A percentile compares a stretch with the other conserved stretches of the same genome.
These are phyloP conservation scores for Drosophila greeni DNA, from an alignment of 2,888 invertebrate genomes.

Conservation along the genomic window DNA sequence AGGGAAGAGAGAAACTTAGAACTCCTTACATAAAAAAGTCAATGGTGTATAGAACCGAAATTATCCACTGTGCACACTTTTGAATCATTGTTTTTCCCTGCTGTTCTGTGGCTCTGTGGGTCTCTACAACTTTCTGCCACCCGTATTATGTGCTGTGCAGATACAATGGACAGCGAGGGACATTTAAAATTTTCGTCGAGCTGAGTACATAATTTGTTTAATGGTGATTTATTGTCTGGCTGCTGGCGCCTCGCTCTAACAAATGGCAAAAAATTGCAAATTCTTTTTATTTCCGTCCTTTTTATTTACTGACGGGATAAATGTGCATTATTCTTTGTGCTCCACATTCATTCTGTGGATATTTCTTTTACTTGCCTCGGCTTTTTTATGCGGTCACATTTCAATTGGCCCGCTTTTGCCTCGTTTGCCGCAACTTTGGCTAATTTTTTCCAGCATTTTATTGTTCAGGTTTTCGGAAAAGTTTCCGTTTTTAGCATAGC, in stretches of 20 bases:
- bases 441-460: slow-evolving; percentile 24
- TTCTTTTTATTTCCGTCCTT: slow-evolving; percentile 27
- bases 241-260: slow-evolving; percentile 44
- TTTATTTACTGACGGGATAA: slow-evolving; percentile 32
- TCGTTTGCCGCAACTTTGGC: slow-evolving; percentile 28
- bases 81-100: slow-evolving; percentile 29
- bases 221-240: slow-evolving; percentile 70
- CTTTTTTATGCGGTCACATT: slow-evolving; percentile 15
- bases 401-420: slow-evolving; percentile 26
- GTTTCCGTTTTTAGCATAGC: slow-evolving; percentile 6
- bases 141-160: slow-evolving; percentile 19
- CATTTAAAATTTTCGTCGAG: slow-evolving; percentile 63
- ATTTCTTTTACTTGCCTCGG: slow-evolving; percentile 17
- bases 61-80: slow-evolving; percentile 10
- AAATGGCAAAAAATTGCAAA: slow-evolving; percentile 64
- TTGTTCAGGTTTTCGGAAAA: slow-evolving; percentile 13
- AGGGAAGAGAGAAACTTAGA: too few relatives aligned
- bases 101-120: slow-evolving; percentile 1
- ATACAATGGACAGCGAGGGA: slow-evolving; percentile 58
- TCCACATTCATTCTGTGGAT: slow-evolving; percentile 28
- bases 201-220: slow-evolving; percentile 71
- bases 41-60: too few relatives aligned
- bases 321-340: slow-evolving; percentile 49
- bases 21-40: too few relatives aligned
- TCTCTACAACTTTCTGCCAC: slow-evolving; percentile 14